Conservation (phyloP, 1,140 invertebrate species). For the Bombus cullumanus region DNA sequence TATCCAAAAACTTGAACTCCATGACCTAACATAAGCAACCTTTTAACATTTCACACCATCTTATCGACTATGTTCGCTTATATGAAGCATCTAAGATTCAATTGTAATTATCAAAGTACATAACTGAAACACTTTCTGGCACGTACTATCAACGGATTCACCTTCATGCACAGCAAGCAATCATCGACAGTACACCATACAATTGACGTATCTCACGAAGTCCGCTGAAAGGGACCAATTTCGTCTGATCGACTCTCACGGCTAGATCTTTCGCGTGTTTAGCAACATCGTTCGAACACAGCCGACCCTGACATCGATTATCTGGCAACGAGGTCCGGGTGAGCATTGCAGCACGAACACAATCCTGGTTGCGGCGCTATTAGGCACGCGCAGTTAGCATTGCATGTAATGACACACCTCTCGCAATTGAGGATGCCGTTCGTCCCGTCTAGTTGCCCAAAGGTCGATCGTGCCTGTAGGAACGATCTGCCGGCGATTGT, state of each 20-base stretch:
- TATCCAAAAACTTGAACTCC: background rate
- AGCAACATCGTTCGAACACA: slow-evolving; percentile 33
- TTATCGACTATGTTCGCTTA: too few relatives aligned
- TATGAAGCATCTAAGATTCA: too few relatives aligned
- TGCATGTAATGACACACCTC: slow-evolving; percentile 69
- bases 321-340: slow-evolving; percentile 59
- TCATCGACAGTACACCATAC: background rate
- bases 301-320: slow-evolving; percentile 68
- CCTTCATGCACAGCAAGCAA: background rate
- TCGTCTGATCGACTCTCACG: background rate
- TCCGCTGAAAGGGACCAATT: background rate
- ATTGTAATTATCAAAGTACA: background rate
- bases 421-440: slow-evolving; percentile 64
- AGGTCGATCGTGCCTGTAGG: slow-evolving; percentile 59
- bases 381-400: slow-evolving; percentile 70
- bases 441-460: slow-evolving; percentile 65
- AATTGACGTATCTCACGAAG: background rate
- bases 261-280: slow-evolving; percentile 37
- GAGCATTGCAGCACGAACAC: slow-evolving; percentile 56
- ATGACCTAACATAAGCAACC: too few relatives aligned
- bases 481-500: slow-evolving; percentile 33
- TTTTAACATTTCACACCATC: too few relatives aligned
- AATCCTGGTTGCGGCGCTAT: slow-evolving; percentile 63
- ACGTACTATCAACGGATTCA: background rate
- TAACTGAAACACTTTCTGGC: background rate